Evolutionary conservation across 2,888 invertebrate species (phyloP), one percentile per base, ranked within the genome.

Genomic region (Acrobeloides nanus): DNA sequence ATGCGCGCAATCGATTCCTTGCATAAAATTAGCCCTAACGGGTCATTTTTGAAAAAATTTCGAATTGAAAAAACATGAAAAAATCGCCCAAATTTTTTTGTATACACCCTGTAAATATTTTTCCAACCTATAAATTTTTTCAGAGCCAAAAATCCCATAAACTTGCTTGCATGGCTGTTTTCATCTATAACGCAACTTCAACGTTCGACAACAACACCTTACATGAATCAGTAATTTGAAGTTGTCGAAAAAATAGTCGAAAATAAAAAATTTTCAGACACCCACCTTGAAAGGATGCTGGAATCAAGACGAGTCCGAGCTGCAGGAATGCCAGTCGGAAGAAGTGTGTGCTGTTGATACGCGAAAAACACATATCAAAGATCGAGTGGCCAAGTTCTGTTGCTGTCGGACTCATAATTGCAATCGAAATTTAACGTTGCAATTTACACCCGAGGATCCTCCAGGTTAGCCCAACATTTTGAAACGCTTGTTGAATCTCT

Each of bases 371-470:
- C 51, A 58, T n/a, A 21, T 25, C n/a, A 18, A 23, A 6, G 50
- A 42, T 3, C 32, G 39, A 20, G 41, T 45, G 26, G 48, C 57
- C 0, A 47, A 51, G 26, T 59, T 59, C 26, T 66, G 66, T 46
- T 66, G 66, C 31, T 66, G 66, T 40, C 48, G 51, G 4, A 55
- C 60, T 10, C 57, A 59, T 46, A 48, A 61, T 29, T 66, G 66
- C 54, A 66, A 66, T 38, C 46, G 44, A 17, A 39, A 44, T 15
- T 27, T 48, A 7, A 46, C 23, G 3, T 48, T 53, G 15, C 23
- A 17, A n/a, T 46, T 31, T 7, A 15, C n/a, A n/a, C n/a, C n/a
- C n/a, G n/a, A n/a, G n/a, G n/a, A n/a, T n/a, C n/a, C n/a, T n/a
- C n/a, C n/a, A n/a, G n/a, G n/a, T n/a, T n/a, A n/a, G n/a, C n/a